Base-by-base conservation (phyloP, 1,140 invertebrate genomes). In the Fopius arisanus region DNA sequence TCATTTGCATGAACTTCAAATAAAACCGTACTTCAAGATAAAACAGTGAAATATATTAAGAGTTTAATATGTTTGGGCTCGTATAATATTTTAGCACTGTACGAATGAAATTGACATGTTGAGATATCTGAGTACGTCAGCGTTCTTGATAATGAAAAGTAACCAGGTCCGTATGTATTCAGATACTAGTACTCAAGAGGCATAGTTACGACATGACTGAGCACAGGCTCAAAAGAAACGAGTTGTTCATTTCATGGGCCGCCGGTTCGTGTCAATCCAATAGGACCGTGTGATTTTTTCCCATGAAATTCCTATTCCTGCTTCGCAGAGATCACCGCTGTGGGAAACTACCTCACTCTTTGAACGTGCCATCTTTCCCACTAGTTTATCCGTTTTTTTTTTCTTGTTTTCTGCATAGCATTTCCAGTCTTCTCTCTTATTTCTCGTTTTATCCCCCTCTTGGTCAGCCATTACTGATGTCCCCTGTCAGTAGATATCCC, bases 221-320 rank as follows among this genome's bases (percentile, higher is more conserved):
- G 54, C 14, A 26, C 3, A 28, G 54, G 23, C 31, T 54, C 59
- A 65, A 70, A 59, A 75, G 76, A 74, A 74, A 78, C 80, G 75
- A 78, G 80, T 79, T 81, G 84, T 85, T 86, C 82, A 87, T 86
- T 87, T 86, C 86, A 87, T 85, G 86, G 83, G 79, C 82, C 84
- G 86, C 82, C 86, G 82, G 80, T 43, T 86, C 81, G 79, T 76
- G 81, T 84, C 83, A 84, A 80, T 82, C 78, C 78, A 21, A 66
- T 82, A 82, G 79, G 79, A 80, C 74, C 78, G 77, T 81, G 82
- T 81, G 79, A 84, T 75, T 75, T 72, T 75, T 70, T 69, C 76
- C 78, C 77, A 79, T 76, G 67, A 78, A 84, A 84, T 85, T 84
- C 82, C 33, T 79, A 81, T 76, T 85, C n/a, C 80, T 83, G 79